These are phyloP conservation scores for Gambusia yucatana DNA, from an alignment of 2,797 vertebrate species.

Conservation along the genomic window DNA sequence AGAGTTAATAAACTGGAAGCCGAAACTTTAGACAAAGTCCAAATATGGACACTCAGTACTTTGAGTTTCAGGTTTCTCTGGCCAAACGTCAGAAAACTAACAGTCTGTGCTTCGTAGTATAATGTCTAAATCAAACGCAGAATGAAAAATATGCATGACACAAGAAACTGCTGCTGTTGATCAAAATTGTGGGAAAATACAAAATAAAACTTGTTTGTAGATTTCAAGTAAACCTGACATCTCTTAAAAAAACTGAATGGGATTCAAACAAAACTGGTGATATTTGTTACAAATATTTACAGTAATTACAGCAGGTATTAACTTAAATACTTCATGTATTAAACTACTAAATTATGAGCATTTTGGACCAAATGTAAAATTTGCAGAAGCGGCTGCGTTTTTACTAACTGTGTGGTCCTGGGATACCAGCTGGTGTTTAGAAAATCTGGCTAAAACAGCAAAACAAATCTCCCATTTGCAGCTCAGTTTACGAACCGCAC, in stretches of 20 bases:
- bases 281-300: background rate
- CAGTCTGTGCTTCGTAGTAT: background rate
- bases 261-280: background rate
- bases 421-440: background rate
- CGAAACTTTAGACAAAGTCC: constrained; percentile 4
- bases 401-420: background rate
- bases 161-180: background rate
- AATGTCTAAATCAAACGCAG: background rate
- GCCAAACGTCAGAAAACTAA: constrained; percentile 6
- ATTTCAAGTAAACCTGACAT: background rate
- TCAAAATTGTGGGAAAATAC: background rate
- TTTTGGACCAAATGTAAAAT: background rate
- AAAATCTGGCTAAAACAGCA: background rate
- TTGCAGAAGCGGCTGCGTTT: background rate
- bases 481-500: background rate
- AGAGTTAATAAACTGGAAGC: constrained; percentile 12
- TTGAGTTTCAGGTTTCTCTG: constrained; percentile 20
- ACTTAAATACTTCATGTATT: background rate
- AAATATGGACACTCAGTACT: constrained; percentile 10
- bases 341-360: background rate
- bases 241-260: background rate
- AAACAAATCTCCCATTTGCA: background rate
- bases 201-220: background rate
- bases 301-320: background rate
- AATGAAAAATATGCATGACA: background rate